These are phyloP conservation scores for Radopholus similis DNA, from an alignment of 1,140 invertebrate genomes.

Conservation along the genomic window DNA sequence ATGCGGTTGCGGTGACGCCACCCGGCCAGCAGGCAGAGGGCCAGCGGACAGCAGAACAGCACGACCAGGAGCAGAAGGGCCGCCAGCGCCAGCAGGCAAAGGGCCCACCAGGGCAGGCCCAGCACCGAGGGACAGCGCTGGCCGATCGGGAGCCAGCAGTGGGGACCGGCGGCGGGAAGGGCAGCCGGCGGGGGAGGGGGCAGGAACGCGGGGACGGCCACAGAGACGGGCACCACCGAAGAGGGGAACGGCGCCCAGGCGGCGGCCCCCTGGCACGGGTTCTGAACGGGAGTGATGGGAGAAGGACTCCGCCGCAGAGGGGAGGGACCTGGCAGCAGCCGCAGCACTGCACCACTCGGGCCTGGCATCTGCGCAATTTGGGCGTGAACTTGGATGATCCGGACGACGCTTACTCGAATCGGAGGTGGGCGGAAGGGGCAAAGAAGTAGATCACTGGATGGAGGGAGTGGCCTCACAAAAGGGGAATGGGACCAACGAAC, in stretches of 20 bases:
- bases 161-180: background rate
- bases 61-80: background rate
- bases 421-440: background rate
- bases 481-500: background rate
- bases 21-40: background rate
- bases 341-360: conserved; percentile 4
- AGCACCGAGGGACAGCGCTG: background rate
- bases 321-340: conserved; percentile 8
- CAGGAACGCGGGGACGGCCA: background rate
- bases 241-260: background rate
- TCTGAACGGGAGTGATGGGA: background rate
- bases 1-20: background rate
- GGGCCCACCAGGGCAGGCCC: background rate
- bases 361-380: background rate
- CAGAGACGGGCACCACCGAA: background rate
- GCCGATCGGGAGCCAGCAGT: background rate
- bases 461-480: background rate
- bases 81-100: background rate
- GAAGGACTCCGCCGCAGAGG: background rate
- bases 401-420: background rate
- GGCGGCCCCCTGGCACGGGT: background rate
- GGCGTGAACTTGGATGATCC: no score
- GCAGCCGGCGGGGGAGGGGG: background rate
- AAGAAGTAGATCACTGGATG: conserved; percentile 6
- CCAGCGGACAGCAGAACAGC: background rate